A percentile compares a stretch with the other conserved stretches of the same genome.
These are phyloP conservation scores for Micrastur ruficollis DNA, from an alignment of 2,797 vertebrate genomes.

Conservation along the genomic window DNA sequence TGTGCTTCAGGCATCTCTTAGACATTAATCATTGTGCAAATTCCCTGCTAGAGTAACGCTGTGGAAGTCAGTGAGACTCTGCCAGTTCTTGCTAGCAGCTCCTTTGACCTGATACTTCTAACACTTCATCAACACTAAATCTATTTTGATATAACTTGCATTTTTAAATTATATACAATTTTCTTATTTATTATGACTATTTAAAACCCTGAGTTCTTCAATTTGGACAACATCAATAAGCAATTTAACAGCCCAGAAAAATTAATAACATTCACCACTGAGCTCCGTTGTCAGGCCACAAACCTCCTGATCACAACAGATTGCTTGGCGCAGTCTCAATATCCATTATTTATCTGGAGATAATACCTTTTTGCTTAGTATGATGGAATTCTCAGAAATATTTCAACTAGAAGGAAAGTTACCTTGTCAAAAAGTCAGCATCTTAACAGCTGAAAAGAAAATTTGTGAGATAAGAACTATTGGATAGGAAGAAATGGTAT, in stretches of 20 bases:
- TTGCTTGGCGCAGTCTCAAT: background rate
- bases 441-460: background rate
- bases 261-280: background rate
- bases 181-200: constrained; percentile 11
- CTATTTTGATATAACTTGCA: background rate
- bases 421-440: constrained; percentile 3
- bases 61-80: background rate
- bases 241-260: constrained; percentile 4
- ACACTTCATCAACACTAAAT: background rate
- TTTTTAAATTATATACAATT: background rate
- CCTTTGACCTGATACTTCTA: background rate
- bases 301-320: background rate
- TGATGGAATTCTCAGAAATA: constrained; percentile 13
- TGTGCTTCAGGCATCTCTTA: background rate
- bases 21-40: background rate
- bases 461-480: background rate
- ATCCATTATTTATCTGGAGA: constrained; percentile 13
- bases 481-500: background rate
- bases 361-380: background rate
- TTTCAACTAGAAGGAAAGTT: constrained; percentile 29
- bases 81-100: background rate
- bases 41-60: background rate
- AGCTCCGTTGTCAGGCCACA: background rate
- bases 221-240: background rate
- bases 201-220: background rate